A percentile compares a stretch with the other conserved stretches of the same genome.
Evolutionary conservation across 2,113 vertebrate species (phyloP).

Genomic region (Xerus inauris): DNA sequence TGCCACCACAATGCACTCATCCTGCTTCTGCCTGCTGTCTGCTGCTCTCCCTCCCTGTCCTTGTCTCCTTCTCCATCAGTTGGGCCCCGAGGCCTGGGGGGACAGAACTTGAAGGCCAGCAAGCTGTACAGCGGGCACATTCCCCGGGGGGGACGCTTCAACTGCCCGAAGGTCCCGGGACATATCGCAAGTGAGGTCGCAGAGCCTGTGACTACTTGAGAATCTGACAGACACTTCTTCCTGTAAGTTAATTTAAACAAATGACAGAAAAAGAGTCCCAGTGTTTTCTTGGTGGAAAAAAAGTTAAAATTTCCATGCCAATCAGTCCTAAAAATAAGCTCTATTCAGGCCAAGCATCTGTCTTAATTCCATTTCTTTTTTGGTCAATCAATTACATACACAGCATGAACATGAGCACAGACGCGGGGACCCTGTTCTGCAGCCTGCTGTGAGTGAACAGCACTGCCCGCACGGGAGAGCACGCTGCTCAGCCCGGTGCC

Average conservation of each 20-base stretch:
- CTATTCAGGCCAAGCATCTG: slow-evolving; percentile 75
- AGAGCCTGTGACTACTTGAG: not conserved
- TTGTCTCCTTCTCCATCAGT: not conserved
- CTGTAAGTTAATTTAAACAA: slow-evolving; percentile 48
- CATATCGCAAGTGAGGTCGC: not conserved
- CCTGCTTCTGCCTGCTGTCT: no score
- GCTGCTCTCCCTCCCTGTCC: accelerated
- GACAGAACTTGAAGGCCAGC: not conserved
- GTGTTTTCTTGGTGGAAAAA: slow-evolving; percentile 67
- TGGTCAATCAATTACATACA: slow-evolving; percentile 68
- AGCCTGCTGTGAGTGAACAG: slow-evolving; percentile 62
- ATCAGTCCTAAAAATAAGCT: slow-evolving; percentile 79
- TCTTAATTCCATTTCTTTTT: slow-evolving; percentile 75
- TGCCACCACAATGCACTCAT: accelerated
- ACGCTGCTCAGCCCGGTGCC: not conserved
- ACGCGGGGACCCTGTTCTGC: slow-evolving; percentile 56
- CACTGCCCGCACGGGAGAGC: slow-evolving; percentile 35
- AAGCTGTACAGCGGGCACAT: no score
- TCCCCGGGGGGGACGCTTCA: no score
- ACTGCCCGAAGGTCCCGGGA: not conserved
- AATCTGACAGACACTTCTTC: not conserved
- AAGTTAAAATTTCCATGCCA: slow-evolving; percentile 72
- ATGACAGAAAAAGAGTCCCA: slow-evolving; percentile 27
- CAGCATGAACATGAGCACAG: slow-evolving; percentile 59
- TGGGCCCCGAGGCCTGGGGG: not conserved